Conservation (phyloP, 53 echinoderm and acorn worm species). For the Echinometra lucunter region DNA sequence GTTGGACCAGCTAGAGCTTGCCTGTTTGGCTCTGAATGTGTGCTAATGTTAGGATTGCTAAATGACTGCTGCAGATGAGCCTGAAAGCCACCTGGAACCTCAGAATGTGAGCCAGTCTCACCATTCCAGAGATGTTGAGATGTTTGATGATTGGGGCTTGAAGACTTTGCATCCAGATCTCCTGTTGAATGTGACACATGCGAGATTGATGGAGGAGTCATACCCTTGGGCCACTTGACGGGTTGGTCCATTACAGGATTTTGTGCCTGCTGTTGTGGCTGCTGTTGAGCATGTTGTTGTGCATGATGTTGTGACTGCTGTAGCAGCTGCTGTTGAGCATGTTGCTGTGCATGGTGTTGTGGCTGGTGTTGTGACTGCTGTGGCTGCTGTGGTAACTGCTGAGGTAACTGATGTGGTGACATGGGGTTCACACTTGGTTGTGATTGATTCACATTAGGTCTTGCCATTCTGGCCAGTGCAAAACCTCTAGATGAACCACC, state of each 20-base stretch:
- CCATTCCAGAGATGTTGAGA: slow-evolving; percentile 24
- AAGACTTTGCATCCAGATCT: neutral
- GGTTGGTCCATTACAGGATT: slow-evolving; percentile 10
- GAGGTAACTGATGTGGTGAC: neutral
- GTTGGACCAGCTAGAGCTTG: neutral
- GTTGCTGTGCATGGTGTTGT: no score
- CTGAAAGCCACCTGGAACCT: slow-evolving; percentile 46
- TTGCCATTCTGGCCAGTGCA: slow-evolving; percentile 52
- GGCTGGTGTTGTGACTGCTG: no score
- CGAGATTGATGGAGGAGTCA: neutral
- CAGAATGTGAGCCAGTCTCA: neutral
- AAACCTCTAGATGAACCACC: slow-evolving; percentile 49
- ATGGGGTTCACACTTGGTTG: neutral
- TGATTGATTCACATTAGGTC: neutral
- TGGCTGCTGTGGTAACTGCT: no score
- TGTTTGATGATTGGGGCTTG: neutral
- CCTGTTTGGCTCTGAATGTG: neutral
- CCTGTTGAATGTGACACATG: slow-evolving; percentile 38
- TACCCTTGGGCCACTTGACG: slow-evolving; percentile 9
- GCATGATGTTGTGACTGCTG: no score
- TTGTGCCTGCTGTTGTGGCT: slow-evolving; percentile 7
- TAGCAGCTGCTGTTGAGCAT: no score
- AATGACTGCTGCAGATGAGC: slow-evolving; percentile 10
- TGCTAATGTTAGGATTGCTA: slow-evolving; percentile 55
- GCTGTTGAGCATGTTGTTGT: no score